A percentile compares a stretch with the other conserved stretches of the same genome.
These are phyloP conservation scores for Xanthia icteritia DNA, from an alignment of 2,888 invertebrate species.

Conservation along the genomic window DNA sequence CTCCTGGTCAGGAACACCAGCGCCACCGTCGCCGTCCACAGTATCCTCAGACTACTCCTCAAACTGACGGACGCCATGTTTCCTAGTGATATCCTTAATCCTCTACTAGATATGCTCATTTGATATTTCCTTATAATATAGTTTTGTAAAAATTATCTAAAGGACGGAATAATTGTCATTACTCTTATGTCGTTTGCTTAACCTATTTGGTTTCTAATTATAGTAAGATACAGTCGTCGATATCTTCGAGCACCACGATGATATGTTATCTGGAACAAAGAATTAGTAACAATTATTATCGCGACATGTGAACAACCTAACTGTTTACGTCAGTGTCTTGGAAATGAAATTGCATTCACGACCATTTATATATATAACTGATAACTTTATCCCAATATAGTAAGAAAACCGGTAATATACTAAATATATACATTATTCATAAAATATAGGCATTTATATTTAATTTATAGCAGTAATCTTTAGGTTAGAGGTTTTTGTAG, in stretches of 20 bases:
- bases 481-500: slow-evolving; percentile 39
- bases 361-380: background rate
- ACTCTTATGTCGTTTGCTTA: slow-evolving; percentile 74
- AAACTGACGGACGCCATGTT: slow-evolving; percentile 82
- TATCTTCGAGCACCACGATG: slow-evolving; percentile 74
- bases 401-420: background rate
- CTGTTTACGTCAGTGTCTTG: background rate
- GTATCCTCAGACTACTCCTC: slow-evolving; percentile 82
- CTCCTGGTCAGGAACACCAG: slow-evolving; percentile 81
- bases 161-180: slow-evolving; percentile 79
- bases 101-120: slow-evolving; percentile 80
- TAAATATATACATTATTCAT: slow-evolving; percentile 10
- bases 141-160: slow-evolving; percentile 79
- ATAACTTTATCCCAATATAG: slow-evolving; percentile 14
- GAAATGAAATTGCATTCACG: slow-evolving; percentile 26
- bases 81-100: slow-evolving; percentile 71
- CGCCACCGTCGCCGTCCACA: slow-evolving; percentile 78
- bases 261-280: slow-evolving; percentile 84
- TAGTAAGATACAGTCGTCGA: slow-evolving; percentile 72
- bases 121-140: slow-evolving; percentile 73
- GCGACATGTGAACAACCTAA: slow-evolving; percentile 31
- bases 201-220: slow-evolving; percentile 74
- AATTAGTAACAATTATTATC: slow-evolving; percentile 57
- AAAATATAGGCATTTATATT: slow-evolving; percentile 26
- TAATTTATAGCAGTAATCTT: slow-evolving; percentile 31